Base-by-base conservation (phyloP, 2,888 invertebrate species). In the Dendrolimus houi region DNA sequence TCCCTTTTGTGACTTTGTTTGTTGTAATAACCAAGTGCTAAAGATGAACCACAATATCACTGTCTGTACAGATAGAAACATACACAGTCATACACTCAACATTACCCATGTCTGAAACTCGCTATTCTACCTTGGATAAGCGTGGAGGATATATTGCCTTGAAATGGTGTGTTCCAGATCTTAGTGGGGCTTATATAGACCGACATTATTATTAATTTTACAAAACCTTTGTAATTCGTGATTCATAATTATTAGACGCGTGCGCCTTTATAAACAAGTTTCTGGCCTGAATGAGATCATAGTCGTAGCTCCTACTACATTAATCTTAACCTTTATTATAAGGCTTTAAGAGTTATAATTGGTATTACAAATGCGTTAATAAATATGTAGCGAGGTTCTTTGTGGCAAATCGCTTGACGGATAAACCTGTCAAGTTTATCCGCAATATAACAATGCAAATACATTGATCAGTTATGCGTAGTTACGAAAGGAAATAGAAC, bases 401-500 rank as follows among this genome's bases (percentile, higher is more conserved):
- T 74, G 73, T 74, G 61, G 14, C 29, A 29, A 47, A 54, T 57
- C 3, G 29, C 29, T 8, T 47, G 47, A 47, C 47, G 14, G 14
- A 14, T 14, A 14, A 14, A 14, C 14, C 14, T 14, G 14, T 14
- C 14, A 14, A 52, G 55, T 60, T 55, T 41, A 56, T 57, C 57
- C 17, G 56, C 58, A 61, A 61, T 62, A 60, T 66, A 60, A 62
- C 62, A 67, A 60, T 62, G 54, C 52, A n/a, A n/a, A 13, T 8
- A 7, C 52, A 47, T 52, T 55, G 55, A 52, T 56, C 57, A 29
- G 29, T 29, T 29, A 29, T 29, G 29, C 29, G 6, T 29, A 29
- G 29, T 29, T 64, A 59, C 52, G 58, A 68, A 68, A 69, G 73
- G 68, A 75, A 79, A 77, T 70, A 72, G 70, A 70, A 65, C 60